Percentiles rank a stretch among this genome's conserved stretches.
These are phyloP conservation scores for Enteromius treurensis DNA, from an alignment of 2,797 vertebrate genomes.

Conservation along the genomic window DNA sequence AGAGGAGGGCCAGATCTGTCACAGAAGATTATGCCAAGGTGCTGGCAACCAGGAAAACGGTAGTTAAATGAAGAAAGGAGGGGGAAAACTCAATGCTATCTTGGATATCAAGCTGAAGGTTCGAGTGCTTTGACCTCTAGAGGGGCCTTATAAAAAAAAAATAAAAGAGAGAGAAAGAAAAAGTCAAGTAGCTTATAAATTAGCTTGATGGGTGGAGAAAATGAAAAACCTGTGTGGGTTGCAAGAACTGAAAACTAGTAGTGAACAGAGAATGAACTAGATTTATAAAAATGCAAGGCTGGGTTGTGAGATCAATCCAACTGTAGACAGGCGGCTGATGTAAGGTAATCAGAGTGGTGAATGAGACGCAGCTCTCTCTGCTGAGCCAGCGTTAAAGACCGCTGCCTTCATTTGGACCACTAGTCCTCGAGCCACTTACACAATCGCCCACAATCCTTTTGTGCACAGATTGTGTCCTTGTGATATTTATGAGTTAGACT, in stretches of 20 bases:
- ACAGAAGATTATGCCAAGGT: slow-evolving; percentile 57
- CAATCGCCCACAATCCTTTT: slow-evolving; percentile 53
- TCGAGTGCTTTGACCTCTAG: slow-evolving; percentile 68
- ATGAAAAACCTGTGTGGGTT: slow-evolving; percentile 20
- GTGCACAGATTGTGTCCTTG: slow-evolving; percentile 55
- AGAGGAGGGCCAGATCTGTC: slow-evolving; percentile 60
- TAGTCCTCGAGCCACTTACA: slow-evolving; percentile 68
- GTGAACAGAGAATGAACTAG: slow-evolving; percentile 61
- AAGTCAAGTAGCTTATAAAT: slow-evolving; percentile 17
- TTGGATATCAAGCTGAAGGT: slow-evolving; percentile 57
- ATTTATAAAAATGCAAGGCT: slow-evolving; percentile 63
- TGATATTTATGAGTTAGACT: slow-evolving; percentile 68
- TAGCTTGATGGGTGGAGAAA: slow-evolving; percentile 21
- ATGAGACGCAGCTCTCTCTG: slow-evolving; percentile 72
- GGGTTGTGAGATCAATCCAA: slow-evolving; percentile 75
- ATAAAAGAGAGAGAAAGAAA: no score
- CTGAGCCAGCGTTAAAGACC: slow-evolving; percentile 75
- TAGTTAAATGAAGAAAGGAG: slow-evolving; percentile 36
- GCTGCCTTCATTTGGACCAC: slow-evolving; percentile 64
- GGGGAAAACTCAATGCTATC: slow-evolving; percentile 20
- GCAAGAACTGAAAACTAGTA: slow-evolving; percentile 14
- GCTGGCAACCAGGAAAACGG: slow-evolving; percentile 71
- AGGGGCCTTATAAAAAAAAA: slow-evolving; percentile 47
- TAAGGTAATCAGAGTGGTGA: slow-evolving; percentile 78
- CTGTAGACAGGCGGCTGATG: slow-evolving; percentile 78